Conservation (phyloP, 2,888 invertebrate species). For the Emesis russula region DNA sequence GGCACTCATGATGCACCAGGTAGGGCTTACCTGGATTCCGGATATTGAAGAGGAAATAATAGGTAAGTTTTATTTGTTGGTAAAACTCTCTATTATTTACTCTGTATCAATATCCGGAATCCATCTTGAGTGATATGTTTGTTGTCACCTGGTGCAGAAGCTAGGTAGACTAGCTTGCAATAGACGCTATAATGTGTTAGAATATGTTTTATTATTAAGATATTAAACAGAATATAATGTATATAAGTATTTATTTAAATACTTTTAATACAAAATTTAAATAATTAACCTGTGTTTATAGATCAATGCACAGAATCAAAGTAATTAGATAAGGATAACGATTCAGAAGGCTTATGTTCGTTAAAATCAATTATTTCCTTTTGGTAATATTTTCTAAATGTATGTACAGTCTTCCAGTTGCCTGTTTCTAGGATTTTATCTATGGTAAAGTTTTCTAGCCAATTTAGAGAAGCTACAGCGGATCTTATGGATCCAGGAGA, state of each 20-base stretch:
- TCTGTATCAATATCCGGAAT: slow-evolving; percentile 61
- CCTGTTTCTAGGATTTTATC: slow-evolving; percentile 55
- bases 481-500: background rate
- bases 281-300: background rate
- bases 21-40: slow-evolving; percentile 11
- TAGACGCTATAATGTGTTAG: slow-evolving; percentile 53
- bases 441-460: slow-evolving; percentile 56
- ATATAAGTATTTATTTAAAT: background rate
- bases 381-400: slow-evolving; percentile 84
- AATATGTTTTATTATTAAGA: background rate
- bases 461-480: slow-evolving; percentile 34
- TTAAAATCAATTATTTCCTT: slow-evolving; percentile 25
- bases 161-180: background rate
- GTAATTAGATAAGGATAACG: slow-evolving; percentile 36
- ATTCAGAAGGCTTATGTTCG: background rate
- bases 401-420: slow-evolving; percentile 55
- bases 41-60: slow-evolving; percentile 52
- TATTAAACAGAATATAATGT: background rate
- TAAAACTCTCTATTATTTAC: slow-evolving; percentile 69
- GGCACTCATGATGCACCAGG: too few relatives aligned
- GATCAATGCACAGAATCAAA: slow-evolving; percentile 44
- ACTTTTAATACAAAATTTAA: background rate
- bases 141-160: slow-evolving; percentile 58
- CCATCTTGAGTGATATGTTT: slow-evolving; percentile 71
- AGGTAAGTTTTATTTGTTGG: slow-evolving; percentile 42